phyloP scores from a whole-genome alignment of 2,888 invertebrate species.

The Toxonevra muliebris region DNA sequence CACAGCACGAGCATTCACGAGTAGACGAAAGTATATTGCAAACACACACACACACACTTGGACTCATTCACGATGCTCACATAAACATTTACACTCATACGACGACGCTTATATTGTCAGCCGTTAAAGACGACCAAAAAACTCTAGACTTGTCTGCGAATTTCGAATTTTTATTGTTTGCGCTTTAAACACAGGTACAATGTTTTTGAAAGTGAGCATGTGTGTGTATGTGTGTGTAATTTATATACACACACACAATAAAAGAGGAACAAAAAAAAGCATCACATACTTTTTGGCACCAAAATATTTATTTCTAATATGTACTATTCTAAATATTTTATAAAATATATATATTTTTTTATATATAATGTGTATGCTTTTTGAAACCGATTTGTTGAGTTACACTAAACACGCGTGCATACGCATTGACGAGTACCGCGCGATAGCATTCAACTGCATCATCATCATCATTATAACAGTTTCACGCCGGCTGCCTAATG shows the following conservation, averaged over 20 bases:
- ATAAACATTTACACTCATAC: no score
- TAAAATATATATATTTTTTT: background rate
- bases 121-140: conserved; percentile 1
- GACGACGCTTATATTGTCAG: no score
- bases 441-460: background rate
- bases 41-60: background rate
- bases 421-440: background rate
- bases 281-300: conserved; percentile 29
- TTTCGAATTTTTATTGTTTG: conserved; percentile 17
- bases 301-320: background rate
- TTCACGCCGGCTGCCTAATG: conserved; percentile 4
- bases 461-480: background rate
- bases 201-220: no score
- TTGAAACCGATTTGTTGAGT: conserved; percentile 2
- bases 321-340: background rate
- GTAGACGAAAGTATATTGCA: background rate
- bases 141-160: conserved; percentile 34
- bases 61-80: no score
- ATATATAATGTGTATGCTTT: no score
- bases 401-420: background rate
- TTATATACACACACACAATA: no score
- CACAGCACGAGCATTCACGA: background rate
- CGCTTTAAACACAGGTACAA: no score
- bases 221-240: background rate
- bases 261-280: background rate